Conservation (phyloP, 2,797 vertebrate species). For the Melanotaenia nigrans region DNA sequence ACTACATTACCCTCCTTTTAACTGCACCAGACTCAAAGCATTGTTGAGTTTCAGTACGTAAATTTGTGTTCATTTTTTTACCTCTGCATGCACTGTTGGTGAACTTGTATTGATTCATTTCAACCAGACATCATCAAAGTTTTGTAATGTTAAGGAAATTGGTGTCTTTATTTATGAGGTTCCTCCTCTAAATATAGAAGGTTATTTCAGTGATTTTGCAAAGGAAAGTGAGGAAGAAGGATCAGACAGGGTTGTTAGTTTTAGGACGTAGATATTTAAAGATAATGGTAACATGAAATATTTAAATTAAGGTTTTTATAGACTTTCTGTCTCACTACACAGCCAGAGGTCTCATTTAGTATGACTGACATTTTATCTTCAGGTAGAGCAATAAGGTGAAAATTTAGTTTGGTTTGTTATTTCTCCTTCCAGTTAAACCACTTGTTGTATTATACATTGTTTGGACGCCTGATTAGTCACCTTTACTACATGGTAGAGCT, state of each 20-base stretch:
- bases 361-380: constrained; percentile 1
- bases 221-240: constrained; percentile 19
- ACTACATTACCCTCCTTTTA: no score
- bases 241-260: constrained; percentile 29
- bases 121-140: background rate
- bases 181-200: constrained; percentile 37
- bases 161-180: background rate
- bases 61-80: no score
- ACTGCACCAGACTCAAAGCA: no score
- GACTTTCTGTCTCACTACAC: constrained; percentile 4
- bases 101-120: background rate
- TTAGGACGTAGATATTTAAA: constrained; percentile 64
- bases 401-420: no score
- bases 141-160: background rate
- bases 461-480: no score
- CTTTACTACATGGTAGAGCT: no score
- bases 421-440: no score
- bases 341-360: background rate
- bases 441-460: no score
- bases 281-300: constrained; percentile 64
- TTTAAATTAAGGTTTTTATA: constrained; percentile 49
- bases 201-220: constrained; percentile 3
- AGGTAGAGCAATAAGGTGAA: no score
- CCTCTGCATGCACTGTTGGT: no score
- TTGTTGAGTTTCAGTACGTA: no score